Evolutionary conservation across 2,797 vertebrate genomes (phyloP).

Genomic region (Cercopithecus mitis): DNA sequence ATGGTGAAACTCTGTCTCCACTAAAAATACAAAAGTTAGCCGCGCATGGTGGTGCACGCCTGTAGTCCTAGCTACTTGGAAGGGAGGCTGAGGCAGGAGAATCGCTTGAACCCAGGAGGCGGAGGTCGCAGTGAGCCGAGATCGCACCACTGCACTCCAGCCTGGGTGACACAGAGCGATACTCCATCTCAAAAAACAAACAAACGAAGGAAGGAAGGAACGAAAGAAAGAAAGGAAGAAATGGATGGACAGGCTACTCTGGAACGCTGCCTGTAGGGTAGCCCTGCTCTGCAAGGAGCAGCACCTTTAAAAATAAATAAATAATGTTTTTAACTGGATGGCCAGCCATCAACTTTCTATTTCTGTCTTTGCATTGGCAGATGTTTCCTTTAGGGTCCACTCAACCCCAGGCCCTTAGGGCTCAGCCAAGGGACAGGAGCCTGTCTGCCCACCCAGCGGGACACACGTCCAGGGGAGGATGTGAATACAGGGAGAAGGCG

Average conservation of each 20-base stretch:
- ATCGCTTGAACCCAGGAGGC: neutral
- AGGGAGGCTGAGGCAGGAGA: neutral
- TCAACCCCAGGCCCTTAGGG: neutral
- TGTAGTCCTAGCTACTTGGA: neutral
- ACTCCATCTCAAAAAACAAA: neutral
- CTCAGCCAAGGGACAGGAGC: neutral
- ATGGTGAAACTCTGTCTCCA: neutral
- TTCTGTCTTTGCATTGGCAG: neutral
- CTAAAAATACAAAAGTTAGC: neutral
- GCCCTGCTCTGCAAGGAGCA: no score
- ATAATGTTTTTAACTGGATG: no score
- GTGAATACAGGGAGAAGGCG: neutral
- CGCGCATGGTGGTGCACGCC: rapidly evolving
- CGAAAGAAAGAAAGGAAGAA: neutral
- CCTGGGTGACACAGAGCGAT: neutral
- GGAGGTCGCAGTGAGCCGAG: neutral
- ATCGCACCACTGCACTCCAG: neutral
- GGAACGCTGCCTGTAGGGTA: neutral
- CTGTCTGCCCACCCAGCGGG: neutral
- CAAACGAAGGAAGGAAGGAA: neutral
- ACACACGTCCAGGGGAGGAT: rapidly evolving
- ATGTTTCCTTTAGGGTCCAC: neutral
- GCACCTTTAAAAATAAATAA: no score
- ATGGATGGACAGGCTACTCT: neutral
- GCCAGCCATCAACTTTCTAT: rapidly evolving